Conservation (phyloP, 2,888 invertebrate species). For the Apocheima hispidaria region DNA sequence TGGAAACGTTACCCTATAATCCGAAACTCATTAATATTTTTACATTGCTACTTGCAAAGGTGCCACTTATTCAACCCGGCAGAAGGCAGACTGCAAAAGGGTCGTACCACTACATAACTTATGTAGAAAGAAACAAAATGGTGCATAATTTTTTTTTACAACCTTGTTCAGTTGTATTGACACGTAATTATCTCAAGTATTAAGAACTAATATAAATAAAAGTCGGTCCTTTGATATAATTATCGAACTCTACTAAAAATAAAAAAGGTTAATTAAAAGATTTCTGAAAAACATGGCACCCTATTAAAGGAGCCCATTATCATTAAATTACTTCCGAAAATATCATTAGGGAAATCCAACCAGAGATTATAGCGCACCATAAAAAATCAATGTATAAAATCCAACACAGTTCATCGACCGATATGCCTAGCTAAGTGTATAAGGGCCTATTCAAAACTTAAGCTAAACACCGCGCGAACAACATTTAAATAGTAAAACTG, state of each 20-base stretch:
- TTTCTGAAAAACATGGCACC: conserved; percentile 1
- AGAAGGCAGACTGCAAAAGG: too few species aligned
- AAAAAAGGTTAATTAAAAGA: background rate
- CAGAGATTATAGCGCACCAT: conserved; percentile 2
- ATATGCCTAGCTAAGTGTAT: conserved; percentile 21
- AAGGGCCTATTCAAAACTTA: background rate
- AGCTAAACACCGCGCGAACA: background rate
- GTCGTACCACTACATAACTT: too few species aligned
- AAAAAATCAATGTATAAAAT: conserved; percentile 19
- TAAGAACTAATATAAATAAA: too few species aligned
- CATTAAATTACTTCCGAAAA: conserved; percentile 6
- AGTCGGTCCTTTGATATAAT: background rate
- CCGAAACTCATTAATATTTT: too few species aligned
- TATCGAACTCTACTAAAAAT: background rate
- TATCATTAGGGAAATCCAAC: conserved; percentile 7
- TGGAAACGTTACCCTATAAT: too few species aligned
- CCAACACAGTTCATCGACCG: conserved; percentile 11
- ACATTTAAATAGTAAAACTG: background rate
- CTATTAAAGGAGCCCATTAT: background rate
- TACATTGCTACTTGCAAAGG: too few species aligned
- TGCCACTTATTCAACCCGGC: too few species aligned
- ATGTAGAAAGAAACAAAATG: too few species aligned
- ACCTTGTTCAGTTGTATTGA: too few species aligned
- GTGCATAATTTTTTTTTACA: too few species aligned
- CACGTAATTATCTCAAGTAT: too few species aligned